Evolutionary conservation across 2,888 invertebrate genomes (phyloP).

Genomic region (Megastigmus dorsalis): DNA sequence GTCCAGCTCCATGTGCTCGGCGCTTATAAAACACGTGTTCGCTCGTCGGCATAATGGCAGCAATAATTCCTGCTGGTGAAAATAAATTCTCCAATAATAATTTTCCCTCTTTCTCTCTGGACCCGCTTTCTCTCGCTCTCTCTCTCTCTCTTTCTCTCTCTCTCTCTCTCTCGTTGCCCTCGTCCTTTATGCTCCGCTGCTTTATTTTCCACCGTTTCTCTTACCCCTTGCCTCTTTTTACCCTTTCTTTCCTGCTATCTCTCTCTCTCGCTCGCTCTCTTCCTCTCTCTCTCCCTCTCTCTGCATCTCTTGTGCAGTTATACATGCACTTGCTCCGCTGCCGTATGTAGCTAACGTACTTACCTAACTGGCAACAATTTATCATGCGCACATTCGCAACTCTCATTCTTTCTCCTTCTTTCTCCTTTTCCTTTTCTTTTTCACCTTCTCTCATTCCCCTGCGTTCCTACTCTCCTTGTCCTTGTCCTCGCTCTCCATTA

Average conservation of each 20-base stretch:
- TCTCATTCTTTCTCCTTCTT: slow-evolving; percentile 23
- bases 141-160: slow-evolving; percentile 44
- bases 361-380: slow-evolving; percentile 70
- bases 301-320: slow-evolving; percentile 42
- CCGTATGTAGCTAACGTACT: slow-evolving; percentile 70
- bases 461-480: slow-evolving; percentile 40
- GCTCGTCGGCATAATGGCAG: slow-evolving; percentile 67
- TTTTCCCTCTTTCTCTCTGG: slow-evolving; percentile 51
- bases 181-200: slow-evolving; percentile 42
- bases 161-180: slow-evolving; percentile 47
- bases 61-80: slow-evolving; percentile 67
- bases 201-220: slow-evolving; percentile 24
- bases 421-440: background rate
- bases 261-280: background rate
- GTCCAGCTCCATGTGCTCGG: no score
- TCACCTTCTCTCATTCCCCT: background rate
- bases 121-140: background rate
- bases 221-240: slow-evolving; percentile 2
- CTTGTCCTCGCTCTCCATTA: slow-evolving; percentile 45
- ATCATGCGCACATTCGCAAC: slow-evolving; percentile 68
- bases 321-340: slow-evolving; percentile 43
- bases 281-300: slow-evolving; percentile 48
- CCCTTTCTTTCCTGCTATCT: background rate
- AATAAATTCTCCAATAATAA: slow-evolving; percentile 73
- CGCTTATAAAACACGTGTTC: slow-evolving; percentile 67